Base-by-base conservation (phyloP, 2,797 vertebrate genomes). In the Triplophysa bombifrons region DNA sequence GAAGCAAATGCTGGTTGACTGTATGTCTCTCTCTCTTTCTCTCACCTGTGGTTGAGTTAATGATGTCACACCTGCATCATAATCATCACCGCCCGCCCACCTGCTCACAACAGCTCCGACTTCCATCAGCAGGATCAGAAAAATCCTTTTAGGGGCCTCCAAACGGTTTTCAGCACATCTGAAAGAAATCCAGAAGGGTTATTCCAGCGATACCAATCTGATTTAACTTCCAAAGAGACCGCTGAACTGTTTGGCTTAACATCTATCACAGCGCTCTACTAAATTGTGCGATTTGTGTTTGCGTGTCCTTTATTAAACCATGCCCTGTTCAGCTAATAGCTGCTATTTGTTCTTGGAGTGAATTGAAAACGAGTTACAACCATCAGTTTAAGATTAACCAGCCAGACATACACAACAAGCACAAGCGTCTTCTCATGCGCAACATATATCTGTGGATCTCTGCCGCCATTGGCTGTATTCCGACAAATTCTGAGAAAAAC, bases 291-390 rank as follows among this genome's bases (percentile, higher is more conserved):
- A 70, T 78, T 78, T 71, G 76, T 71, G 76, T 70, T 71, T 2
- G 22, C 2, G 27, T 78, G 46, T 71, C 44, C 56, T 60, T 71
- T 78, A 51, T 78, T 78, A 63, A 61, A 78, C 27, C 67, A 44
- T 50, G 41, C 17, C 44, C 56, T 78, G 67, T 78, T 71, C 56
- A 51, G 12, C 56, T 70, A 78, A 70, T 78, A 69, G 76, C 61
- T 41, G 55, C 27, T 34, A 63, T 78, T 78, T 53, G 53, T 71
- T 61, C 66, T 48, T 6, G 2, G 38, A 69, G 13, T 20, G 17
- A 20, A 38, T 11, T 13, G 11, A n/a, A 34, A 22, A 41, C 25
- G 50, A 38, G 34, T 20, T 30, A 34, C 72, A 44, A 72, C 4
- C 22, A 12, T 46, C 56, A 13, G n/a, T 60, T 61, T 27, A 3